Evolutionary conservation across 2,797 vertebrate species (phyloP).

Genomic region (Tapera naevia): DNA sequence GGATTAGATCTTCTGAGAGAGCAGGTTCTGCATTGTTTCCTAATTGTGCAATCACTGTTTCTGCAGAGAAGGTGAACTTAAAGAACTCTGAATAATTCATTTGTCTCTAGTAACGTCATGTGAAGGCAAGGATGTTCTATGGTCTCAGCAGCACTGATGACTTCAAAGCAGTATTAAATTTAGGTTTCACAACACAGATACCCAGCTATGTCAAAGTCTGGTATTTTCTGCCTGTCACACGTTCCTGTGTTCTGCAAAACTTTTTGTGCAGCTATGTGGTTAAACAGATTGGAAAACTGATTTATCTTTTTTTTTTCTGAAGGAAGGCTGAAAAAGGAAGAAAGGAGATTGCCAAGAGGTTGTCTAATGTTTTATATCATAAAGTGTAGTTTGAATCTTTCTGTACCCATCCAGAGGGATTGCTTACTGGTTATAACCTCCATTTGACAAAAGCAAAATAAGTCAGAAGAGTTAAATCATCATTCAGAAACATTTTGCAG

Average conservation of each 20-base stretch:
- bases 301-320: neutral
- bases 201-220: neutral
- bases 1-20: neutral
- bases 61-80: neutral
- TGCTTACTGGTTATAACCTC: neutral
- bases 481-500: neutral
- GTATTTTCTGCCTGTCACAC: neutral
- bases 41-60: neutral
- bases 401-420: neutral
- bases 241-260: neutral
- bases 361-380: neutral
- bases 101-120: neutral
- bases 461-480: neutral
- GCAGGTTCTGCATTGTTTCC: neutral
- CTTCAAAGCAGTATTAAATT: neutral
- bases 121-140: neutral
- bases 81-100: neutral
- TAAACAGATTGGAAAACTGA: neutral
- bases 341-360: neutral
- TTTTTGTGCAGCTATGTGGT: neutral
- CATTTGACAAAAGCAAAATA: neutral
- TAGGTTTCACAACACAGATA: neutral
- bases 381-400: neutral
- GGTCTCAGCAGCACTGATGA: fast-evolving
- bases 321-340: neutral